Base-by-base conservation (phyloP, 2,797 vertebrate species). In the Enteromius paludinosus region DNA sequence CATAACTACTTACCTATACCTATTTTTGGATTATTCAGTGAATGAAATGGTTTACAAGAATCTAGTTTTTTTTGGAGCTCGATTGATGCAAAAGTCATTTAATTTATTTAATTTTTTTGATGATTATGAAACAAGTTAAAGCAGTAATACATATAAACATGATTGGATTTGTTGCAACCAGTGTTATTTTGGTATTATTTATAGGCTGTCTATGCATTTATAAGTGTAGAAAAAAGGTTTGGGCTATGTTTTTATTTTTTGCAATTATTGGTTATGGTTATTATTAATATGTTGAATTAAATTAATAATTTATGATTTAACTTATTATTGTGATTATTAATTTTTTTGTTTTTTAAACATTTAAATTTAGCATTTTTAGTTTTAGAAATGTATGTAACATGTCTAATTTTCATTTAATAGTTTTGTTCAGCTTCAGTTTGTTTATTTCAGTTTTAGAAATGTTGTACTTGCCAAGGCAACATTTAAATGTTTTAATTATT, bases 101-200 rank as follows among this genome's bases (percentile, higher is more conserved):
- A 15, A 15, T 14, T 45, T 30, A 2, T 30, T 30, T 30, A 3
- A 1, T 30, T 30, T 30, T 18, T 54, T 10, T 9, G 30, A 7
- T 35, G 5, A 5, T 59, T 25, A 25, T 61, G 5, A 62, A 69
- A 43, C 12, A 12, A 11, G 38, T 43, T n/a, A 68, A 41, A 43
- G 14, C 23, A 28, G 43, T 18, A 18, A 47, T 28, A 17, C 2
- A 38, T 20, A 11, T 38, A 28, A 70, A 70, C 18, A 35, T 65
- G 3, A 28, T 70, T 70, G 23, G 41, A 70, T 47, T 33, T 20
- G 25, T 12, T 49, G 69, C 45, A n/a, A 52, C 45, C 18, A 33
- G 70, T 52, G 17, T n/a, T 72, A n/a, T 72, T 72, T 52, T 72
- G 20, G 28, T 49, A 25, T 35, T 30, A 62, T 41, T 14, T 41